Percentiles rank a stretch among this genome's conserved stretches.
Evolutionary conservation across 2,797 vertebrate genomes (phyloP).

Genomic region (Karalla daura): DNA sequence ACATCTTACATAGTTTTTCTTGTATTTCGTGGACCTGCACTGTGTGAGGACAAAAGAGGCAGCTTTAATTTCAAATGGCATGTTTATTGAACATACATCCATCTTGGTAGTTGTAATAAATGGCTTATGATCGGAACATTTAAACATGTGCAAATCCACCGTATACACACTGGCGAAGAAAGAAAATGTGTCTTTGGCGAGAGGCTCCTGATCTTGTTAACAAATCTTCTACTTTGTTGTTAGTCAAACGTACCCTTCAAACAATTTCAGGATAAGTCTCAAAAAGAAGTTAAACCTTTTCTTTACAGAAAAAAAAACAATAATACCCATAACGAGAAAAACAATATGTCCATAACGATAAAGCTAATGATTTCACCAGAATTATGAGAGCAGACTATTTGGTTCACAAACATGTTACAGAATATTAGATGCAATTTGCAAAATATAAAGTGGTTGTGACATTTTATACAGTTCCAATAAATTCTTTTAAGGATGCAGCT

Average conservation of each 20-base stretch:
- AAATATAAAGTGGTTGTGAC: slow-evolving; percentile 73
- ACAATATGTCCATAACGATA: slow-evolving; percentile 36
- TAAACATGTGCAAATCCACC: slow-evolving; percentile 69
- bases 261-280: slow-evolving; percentile 47
- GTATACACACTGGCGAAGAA: slow-evolving; percentile 46
- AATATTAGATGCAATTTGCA: slow-evolving; percentile 52
- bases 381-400: slow-evolving; percentile 63
- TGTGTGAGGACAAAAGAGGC: neutral
- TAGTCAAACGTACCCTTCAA: slow-evolving; percentile 61
- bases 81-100: slow-evolving; percentile 79
- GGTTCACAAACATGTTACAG: slow-evolving; percentile 64
- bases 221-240: slow-evolving; percentile 35
- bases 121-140: slow-evolving; percentile 75
- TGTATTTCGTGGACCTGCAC: too few relatives aligned
- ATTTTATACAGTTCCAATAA: slow-evolving; percentile 39
- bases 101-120: slow-evolving; percentile 69
- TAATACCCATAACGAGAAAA: slow-evolving; percentile 48
- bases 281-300: slow-evolving; percentile 41
- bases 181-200: slow-evolving; percentile 68
- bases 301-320: slow-evolving; percentile 36
- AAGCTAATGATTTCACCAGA: slow-evolving; percentile 66
- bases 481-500: slow-evolving; percentile 46
- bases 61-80: slow-evolving; percentile 49
- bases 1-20: too few relatives aligned
- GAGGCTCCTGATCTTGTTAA: slow-evolving; percentile 64